A percentile compares a stretch with the other conserved stretches of the same genome.
Evolutionary conservation across 2,888 invertebrate genomes (phyloP).

Genomic region (Camptogramma bilineatum): DNA sequence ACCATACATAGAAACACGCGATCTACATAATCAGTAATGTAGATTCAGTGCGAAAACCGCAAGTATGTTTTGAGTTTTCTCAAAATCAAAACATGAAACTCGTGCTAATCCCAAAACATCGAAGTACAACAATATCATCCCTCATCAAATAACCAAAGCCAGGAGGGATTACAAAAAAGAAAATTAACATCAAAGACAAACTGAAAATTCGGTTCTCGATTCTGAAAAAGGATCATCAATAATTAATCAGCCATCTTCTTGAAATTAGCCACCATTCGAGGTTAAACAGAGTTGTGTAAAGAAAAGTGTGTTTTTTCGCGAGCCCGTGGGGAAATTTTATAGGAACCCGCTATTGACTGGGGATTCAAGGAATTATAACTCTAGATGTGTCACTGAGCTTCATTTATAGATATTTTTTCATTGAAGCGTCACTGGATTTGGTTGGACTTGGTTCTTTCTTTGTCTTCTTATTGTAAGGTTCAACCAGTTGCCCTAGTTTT

Average conservation of each 20-base stretch:
- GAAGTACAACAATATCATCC: conserved; percentile 57
- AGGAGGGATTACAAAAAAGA: conserved; percentile 64
- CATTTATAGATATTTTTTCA: not conserved
- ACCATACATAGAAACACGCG: too few relatives aligned
- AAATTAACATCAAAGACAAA: conserved; percentile 80
- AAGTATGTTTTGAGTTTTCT: too few relatives aligned
- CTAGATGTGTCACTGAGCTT: conserved; percentile 49
- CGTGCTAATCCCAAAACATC: conserved; percentile 1
- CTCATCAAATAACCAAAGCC: conserved; percentile 65
- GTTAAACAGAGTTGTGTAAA: conserved; percentile 73
- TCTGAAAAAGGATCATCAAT: conserved; percentile 75
- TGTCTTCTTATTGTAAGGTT: too few relatives aligned
- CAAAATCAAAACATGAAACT: not conserved
- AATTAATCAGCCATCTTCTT: conserved; percentile 80
- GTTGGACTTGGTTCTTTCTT: too few relatives aligned
- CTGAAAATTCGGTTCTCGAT: conserved; percentile 62
- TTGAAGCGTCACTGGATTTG: too few relatives aligned
- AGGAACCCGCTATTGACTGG: conserved; percentile 71
- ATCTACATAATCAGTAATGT: too few relatives aligned
- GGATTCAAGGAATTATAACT: conserved; percentile 44
- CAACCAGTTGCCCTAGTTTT: too few relatives aligned
- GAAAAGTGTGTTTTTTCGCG: conserved; percentile 63
- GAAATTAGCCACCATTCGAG: conserved; percentile 80
- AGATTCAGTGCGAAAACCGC: too few relatives aligned
- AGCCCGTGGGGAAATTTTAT: conserved; percentile 82